A percentile compares a stretch with the other conserved stretches of the same genome.
These are phyloP conservation scores for Actinernus sp. DNA, from an alignment of 92 coral and sea anemone genomes.

Conservation along the genomic window DNA sequence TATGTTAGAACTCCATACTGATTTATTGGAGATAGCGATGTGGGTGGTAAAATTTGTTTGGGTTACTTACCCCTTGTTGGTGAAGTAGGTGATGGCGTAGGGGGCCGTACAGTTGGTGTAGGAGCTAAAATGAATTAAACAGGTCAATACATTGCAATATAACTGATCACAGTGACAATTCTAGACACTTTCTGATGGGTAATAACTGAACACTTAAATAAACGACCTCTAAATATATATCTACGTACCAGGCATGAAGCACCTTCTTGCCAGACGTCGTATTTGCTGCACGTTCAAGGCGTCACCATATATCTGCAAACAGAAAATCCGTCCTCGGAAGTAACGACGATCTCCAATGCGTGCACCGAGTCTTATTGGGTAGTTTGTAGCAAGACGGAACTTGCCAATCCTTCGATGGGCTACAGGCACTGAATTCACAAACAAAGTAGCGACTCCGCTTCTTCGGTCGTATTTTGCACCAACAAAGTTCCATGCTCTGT, in stretches of 20 bases:
- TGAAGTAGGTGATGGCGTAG: slow-evolving; percentile 31
- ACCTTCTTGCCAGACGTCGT: not conserved
- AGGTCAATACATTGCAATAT: too few relatives aligned
- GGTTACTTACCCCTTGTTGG: slow-evolving; percentile 29
- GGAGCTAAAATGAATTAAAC: too few relatives aligned
- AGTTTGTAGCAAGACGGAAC: slow-evolving; percentile 66
- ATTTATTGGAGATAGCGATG: too few relatives aligned
- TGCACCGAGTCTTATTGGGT: slow-evolving; percentile 68
- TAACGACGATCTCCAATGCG: slow-evolving; percentile 46
- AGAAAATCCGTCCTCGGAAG: slow-evolving; percentile 52
- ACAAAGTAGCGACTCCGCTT: slow-evolving; percentile 59
- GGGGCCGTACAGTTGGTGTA: slow-evolving; percentile 33
- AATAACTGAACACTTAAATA: too few relatives aligned
- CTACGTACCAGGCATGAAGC: slow-evolving; percentile 5
- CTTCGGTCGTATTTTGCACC: slow-evolving; percentile 45
- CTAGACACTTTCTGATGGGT: too few relatives aligned
- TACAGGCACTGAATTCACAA: slow-evolving; percentile 27
- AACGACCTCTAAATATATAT: too few relatives aligned
- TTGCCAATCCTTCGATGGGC: slow-evolving; percentile 34
- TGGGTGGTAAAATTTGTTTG: too few relatives aligned
- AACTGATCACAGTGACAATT: too few relatives aligned
- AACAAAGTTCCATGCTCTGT: slow-evolving; percentile 60
- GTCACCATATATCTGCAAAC: slow-evolving; percentile 35
- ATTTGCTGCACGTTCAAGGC: slow-evolving; percentile 38
- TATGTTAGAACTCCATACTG: too few relatives aligned